Percentiles rank a stretch among this genome's conserved stretches.
These are phyloP conservation scores for Loriculus beryllinus DNA, from an alignment of 2,797 vertebrate species.

Conservation along the genomic window DNA sequence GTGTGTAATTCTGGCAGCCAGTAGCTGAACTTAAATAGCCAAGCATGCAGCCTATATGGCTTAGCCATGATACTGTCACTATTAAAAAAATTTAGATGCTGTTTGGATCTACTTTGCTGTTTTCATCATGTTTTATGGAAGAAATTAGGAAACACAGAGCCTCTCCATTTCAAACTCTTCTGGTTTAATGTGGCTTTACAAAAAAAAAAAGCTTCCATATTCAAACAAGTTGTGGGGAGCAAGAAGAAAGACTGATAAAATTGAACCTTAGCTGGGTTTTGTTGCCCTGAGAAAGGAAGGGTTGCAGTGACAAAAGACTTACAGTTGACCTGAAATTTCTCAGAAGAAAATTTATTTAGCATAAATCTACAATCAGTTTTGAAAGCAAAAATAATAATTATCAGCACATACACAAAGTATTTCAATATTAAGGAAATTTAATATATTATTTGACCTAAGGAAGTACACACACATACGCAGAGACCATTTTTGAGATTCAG, in stretches of 20 bases:
- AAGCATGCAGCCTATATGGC: background rate
- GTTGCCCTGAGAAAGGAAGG: background rate
- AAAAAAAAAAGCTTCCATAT: background rate
- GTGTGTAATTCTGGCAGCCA: background rate
- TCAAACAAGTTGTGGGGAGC: background rate
- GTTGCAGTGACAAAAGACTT: background rate
- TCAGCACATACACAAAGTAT: background rate
- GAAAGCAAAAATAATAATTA: background rate
- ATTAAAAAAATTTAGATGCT: background rate
- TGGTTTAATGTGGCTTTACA: background rate
- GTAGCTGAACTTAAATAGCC: background rate
- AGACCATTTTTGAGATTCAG: background rate
- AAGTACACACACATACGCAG: fast-evolving
- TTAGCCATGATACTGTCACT: background rate
- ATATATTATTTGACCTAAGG: background rate
- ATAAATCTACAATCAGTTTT: background rate
- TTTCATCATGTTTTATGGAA: background rate
- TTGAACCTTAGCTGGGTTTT: background rate
- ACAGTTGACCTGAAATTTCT: background rate
- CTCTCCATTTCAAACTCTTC: background rate
- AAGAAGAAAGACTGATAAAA: background rate
- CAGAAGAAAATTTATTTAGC: background rate
- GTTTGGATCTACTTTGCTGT: background rate
- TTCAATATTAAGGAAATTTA: background rate
- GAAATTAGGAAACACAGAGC: background rate